phyloP scores from a whole-genome alignment of 1,140 invertebrate genomes.

The Brachionus manjavacas region DNA sequence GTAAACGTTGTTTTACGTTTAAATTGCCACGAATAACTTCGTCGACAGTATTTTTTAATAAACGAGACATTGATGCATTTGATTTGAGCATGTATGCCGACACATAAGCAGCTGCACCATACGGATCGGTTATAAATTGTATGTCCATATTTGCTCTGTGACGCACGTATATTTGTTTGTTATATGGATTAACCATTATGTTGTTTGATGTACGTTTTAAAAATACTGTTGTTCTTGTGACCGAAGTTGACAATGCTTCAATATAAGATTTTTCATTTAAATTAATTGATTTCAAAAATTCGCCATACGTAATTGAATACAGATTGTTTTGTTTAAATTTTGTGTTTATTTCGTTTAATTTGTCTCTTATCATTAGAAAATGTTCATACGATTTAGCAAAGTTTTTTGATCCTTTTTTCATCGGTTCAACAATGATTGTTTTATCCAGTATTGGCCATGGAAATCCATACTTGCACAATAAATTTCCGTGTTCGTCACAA shows the following conservation, averaged over 20 bases:
- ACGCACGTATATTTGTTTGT: not conserved
- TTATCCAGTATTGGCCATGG: not conserved
- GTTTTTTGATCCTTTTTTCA: not conserved
- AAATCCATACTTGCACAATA: not conserved
- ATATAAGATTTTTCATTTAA: not conserved
- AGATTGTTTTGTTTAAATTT: not conserved
- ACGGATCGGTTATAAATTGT: not conserved
- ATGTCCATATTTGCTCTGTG: not conserved
- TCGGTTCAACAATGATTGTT: not conserved
- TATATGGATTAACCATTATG: not conserved
- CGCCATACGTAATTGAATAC: not conserved
- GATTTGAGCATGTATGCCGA: not conserved
- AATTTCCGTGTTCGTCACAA: not conserved
- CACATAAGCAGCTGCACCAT: not conserved
- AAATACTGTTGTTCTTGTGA: not conserved
- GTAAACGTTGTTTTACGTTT: not conserved
- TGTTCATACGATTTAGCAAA: not conserved
- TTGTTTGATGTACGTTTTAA: not conserved
- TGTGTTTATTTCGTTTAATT: not conserved
- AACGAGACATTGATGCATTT: not conserved
- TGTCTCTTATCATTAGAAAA: not conserved
- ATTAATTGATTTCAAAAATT: not conserved
- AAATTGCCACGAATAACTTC: not conserved
- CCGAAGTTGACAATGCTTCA: not conserved
- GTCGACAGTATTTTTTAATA: not conserved